Conservation (phyloP, 2,888 invertebrate species). For the Ectemnius continuus region DNA sequence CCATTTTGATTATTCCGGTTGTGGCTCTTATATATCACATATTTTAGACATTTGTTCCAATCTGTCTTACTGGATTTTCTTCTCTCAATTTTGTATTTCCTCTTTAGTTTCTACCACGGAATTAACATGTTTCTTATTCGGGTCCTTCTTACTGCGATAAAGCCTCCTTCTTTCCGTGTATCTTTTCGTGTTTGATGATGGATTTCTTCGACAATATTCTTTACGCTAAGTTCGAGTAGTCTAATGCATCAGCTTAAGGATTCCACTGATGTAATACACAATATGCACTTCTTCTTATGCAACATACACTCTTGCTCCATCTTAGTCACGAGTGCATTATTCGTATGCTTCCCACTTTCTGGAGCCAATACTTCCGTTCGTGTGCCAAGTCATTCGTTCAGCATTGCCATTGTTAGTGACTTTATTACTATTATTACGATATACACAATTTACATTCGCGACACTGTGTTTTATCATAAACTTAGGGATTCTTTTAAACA, state of each 20-base stretch:
- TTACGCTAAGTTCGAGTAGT: not conserved
- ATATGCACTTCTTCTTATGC: conserved; percentile 26
- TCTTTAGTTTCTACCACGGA: conserved; percentile 43
- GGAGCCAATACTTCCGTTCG: conserved; percentile 27
- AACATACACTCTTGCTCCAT: conserved; percentile 9
- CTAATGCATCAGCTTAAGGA: conserved; percentile 18
- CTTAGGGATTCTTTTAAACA: conserved; percentile 33
- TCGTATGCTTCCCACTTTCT: conserved; percentile 18
- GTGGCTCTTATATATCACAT: conserved; percentile 62
- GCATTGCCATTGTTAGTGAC: conserved; percentile 31
- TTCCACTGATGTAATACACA: conserved; percentile 24
- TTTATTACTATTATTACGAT: conserved; percentile 49
- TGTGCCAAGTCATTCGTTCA: conserved; percentile 36
- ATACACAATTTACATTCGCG: conserved; percentile 65
- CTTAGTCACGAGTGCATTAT: conserved; percentile 22
- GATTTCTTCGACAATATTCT: conserved; percentile 5
- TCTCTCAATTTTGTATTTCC: conserved; percentile 3
- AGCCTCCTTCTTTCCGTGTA: conserved; percentile 5
- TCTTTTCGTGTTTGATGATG: not conserved
- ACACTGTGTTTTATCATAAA: conserved; percentile 52
- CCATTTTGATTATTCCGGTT: conserved; percentile 59
- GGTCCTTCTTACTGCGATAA: not conserved
- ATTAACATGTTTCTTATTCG: conserved; percentile 24
- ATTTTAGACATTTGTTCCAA: conserved; percentile 58
- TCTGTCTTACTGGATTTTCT: conserved; percentile 39